Conservation (phyloP, 2,888 invertebrate species). For the Boloria euphrosyne region DNA sequence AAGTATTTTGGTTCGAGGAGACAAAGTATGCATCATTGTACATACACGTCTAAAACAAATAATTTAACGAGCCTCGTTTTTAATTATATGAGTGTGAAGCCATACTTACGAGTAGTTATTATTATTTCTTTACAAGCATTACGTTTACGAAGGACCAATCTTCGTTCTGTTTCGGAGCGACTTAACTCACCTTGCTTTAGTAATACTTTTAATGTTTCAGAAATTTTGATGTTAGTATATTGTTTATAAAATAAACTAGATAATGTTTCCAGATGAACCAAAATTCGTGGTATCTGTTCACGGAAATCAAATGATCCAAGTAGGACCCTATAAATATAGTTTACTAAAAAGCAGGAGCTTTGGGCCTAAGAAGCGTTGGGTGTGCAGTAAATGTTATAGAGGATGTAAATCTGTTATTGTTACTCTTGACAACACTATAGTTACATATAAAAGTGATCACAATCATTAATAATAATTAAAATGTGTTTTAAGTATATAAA, state of each 20-base stretch:
- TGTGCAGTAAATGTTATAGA: slow-evolving; percentile 42
- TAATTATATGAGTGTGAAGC: too few relatives aligned
- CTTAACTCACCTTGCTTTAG: too few relatives aligned
- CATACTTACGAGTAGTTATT: too few relatives aligned
- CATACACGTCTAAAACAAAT: too few relatives aligned
- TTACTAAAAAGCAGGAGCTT: slow-evolving; percentile 32
- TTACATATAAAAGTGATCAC: slow-evolving; percentile 44
- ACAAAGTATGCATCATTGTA: too few relatives aligned
- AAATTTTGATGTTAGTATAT: background rate
- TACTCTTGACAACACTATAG: slow-evolving; percentile 48
- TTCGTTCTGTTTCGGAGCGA: too few relatives aligned
- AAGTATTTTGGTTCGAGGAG: too few relatives aligned
- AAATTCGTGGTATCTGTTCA: slow-evolving; percentile 46
- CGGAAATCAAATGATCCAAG: slow-evolving; percentile 51
- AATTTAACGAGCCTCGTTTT: too few relatives aligned
- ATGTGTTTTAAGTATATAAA: background rate
- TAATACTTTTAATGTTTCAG: background rate
- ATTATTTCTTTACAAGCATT: too few relatives aligned
- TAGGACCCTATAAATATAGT: slow-evolving; percentile 45
- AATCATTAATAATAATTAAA: slow-evolving; percentile 31
- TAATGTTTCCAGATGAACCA: slow-evolving; percentile 21
- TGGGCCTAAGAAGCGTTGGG: slow-evolving; percentile 41
- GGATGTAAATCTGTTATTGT: slow-evolving; percentile 50
- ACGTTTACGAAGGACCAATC: too few relatives aligned
- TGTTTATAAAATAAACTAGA: background rate